Evolutionary conservation across 2,797 vertebrate species (phyloP), one percentile per base, ranked within the genome.

Genomic region (Aulostomus chinensis): DNA sequence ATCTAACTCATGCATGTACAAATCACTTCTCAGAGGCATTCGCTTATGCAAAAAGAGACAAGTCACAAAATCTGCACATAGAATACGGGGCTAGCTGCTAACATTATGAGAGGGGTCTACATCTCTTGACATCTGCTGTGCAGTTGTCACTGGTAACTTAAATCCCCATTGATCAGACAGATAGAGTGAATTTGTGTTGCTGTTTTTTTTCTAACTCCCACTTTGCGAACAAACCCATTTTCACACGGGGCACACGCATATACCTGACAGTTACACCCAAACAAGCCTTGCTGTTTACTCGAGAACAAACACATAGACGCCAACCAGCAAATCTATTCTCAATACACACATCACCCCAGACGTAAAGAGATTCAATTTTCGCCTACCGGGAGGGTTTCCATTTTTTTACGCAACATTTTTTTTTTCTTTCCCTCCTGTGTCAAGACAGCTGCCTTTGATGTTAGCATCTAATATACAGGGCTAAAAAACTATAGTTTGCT

Each of bases 261-360:
- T 86, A 87, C 83, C 88, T 90, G 88, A 90, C 88, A 90, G 88
- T 84, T 88, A 88, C 88, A 90, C 86, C 86, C 88, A 90, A 90
- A 90, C 86, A 88, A 89, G 80, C 76, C 83, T 74, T 26, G 84
- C 86, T 90, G 87, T 90, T 90, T 89, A 89, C 86, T 86, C 43
- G 84, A 88, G 88, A 89, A 90, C 87, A 90, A 90, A 90, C 86
- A 85, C 84, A 70, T 73, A 86, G 83, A 88, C 51, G 80, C 82
- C 86, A 86, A 88, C 82, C 85, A 85, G 84, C 88, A 89, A 90
- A 89, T 87, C 87, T 88, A 89, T 90, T 89, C 88, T 90, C 88
- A 90, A 89, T 89, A 85, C 88, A 90, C 88, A 90, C 87, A 88
- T 88, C 88, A 89, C 86, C 85, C 83, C 83, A 88, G 86, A 88